These are phyloP conservation scores for Daktulosphaira vitifoliae DNA, from an alignment of 1,140 invertebrate genomes.

Conservation along the genomic window DNA sequence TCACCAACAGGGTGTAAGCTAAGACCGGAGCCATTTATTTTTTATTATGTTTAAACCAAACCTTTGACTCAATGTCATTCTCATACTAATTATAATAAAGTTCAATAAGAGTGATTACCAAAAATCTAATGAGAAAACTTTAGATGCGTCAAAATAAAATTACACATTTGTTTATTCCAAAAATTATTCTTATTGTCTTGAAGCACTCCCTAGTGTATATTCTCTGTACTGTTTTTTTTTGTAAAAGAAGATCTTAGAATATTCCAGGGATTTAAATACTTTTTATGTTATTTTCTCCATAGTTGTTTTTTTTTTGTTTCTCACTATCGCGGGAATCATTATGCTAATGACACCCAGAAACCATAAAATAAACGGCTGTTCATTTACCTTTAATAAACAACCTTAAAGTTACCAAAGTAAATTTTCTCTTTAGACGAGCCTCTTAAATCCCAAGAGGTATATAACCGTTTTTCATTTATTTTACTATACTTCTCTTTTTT, in stretches of 20 bases:
- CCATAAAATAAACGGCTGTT: conserved; percentile 33
- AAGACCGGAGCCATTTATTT: too few relatives aligned
- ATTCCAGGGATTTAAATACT: conserved; percentile 33
- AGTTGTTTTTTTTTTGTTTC: conserved; percentile 25
- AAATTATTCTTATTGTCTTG: conserved; percentile 24
- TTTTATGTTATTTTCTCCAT: conserved; percentile 24
- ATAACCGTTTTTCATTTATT: conserved; percentile 30
- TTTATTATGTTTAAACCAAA: too few relatives aligned
- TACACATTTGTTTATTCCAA: conserved; percentile 32
- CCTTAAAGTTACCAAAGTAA: conserved; percentile 30
- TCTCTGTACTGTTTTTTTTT: conserved; percentile 22
- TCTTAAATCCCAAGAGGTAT: conserved; percentile 33
- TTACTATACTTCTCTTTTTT: conserved; percentile 7
- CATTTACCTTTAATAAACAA: conserved; percentile 34
- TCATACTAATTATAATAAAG: too few relatives aligned
- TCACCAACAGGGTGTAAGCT: too few relatives aligned
- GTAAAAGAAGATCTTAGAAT: conserved; percentile 29
- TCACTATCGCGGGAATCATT: conserved; percentile 33
- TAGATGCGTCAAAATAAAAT: conserved; percentile 30
- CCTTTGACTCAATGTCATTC: too few relatives aligned
- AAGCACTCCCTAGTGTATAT: conserved; percentile 27
- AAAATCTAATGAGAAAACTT: conserved; percentile 28
- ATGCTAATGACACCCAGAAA: conserved; percentile 34
- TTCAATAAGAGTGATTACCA: too few relatives aligned
- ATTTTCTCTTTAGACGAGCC: conserved; percentile 30